A percentile compares a stretch with the other conserved stretches of the same genome.
These are phyloP conservation scores for Meriones unguiculatus DNA, from an alignment of 2,113 vertebrate species.

Conservation along the genomic window DNA sequence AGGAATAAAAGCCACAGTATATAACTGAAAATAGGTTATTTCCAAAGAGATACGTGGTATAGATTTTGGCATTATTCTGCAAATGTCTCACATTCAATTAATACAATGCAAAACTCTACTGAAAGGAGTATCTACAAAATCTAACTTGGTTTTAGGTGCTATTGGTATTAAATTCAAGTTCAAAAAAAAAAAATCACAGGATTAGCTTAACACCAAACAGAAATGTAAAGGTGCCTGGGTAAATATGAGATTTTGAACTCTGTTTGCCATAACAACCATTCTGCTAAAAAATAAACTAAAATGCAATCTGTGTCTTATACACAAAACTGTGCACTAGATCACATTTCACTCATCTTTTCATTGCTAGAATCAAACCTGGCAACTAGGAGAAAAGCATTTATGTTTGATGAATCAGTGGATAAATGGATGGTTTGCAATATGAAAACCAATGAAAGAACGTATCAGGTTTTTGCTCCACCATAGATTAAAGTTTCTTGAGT, in stretches of 20 bases:
- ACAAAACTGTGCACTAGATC: not conserved
- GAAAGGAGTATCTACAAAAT: not conserved
- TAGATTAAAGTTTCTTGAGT: constrained; percentile 40
- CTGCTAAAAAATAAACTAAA: constrained; percentile 51
- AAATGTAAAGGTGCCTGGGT: constrained; percentile 3
- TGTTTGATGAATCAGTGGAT: not conserved
- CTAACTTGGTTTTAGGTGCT: constrained; percentile 5
- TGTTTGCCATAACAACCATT: not conserved
- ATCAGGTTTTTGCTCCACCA: constrained; percentile 5
- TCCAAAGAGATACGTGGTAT: not conserved
- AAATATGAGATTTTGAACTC: constrained; percentile 7
- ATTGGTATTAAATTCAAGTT: not conserved
- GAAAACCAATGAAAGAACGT: not conserved
- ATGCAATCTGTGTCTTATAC: not conserved
- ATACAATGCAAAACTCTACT: not conserved
- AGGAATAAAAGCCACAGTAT: not conserved
- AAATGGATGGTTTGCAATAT: constrained; percentile 20
- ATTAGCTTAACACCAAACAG: not conserved
- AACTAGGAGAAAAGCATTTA: not conserved
- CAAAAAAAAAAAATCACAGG: not conserved
- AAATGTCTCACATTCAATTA: constrained; percentile 7
- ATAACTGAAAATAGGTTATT: not conserved
- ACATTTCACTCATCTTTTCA: constrained; percentile 10
- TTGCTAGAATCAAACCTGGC: not conserved
- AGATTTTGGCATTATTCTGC: constrained; percentile 22